Evolutionary conservation across 2,797 vertebrate species (phyloP), one percentile per base, ranked within the genome.

Genomic region (Scomberomorus guttatus): DNA sequence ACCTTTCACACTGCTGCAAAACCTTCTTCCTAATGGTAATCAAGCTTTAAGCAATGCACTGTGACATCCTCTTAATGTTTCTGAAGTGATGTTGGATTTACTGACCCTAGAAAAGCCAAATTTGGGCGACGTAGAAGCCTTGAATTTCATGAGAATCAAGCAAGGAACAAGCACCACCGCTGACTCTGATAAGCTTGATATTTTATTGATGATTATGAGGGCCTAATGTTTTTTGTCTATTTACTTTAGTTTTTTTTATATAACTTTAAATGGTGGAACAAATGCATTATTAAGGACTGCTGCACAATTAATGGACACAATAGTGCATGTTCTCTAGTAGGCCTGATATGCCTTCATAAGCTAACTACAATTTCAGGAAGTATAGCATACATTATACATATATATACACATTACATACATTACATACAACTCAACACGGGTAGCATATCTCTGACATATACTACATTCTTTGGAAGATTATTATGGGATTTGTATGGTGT

Each of bases 381-480:
- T 27, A 32, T 6, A 29, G 51, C 64, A 59, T 29, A 72, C 54
- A 66, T 69, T 67, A 57, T 25, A 72, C 54, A 63, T 69, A 50
- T 42, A 39, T 11, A 37, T 13, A 39, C 3, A 39, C 52, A 66
- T 68, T 50, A 75, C 60, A 55, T 22, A 68, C n/a, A 70, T 84
- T 52, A 72, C 1, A 59, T 48, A 39, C 48, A 55, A 52, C 34
- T 71, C n/a, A 17, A 70, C 70, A 66, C 27, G 39, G 50, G 62
- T 29, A 59, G 42, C 76, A 71, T 74, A 59, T 79, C 67, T 57
- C n/a, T 51, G 14, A 59, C 70, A 77, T 65, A 48, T 55, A 78
- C 44, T 32, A 44, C 42, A 79, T 83, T 80, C 44, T 63, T 63
- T 64, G 52, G 20, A 84, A 57, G 34, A 37, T 75, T 44, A 75